These are phyloP conservation scores for Trichosurus vulpecula DNA, from an alignment of 2,797 vertebrate genomes.

Conservation along the genomic window DNA sequence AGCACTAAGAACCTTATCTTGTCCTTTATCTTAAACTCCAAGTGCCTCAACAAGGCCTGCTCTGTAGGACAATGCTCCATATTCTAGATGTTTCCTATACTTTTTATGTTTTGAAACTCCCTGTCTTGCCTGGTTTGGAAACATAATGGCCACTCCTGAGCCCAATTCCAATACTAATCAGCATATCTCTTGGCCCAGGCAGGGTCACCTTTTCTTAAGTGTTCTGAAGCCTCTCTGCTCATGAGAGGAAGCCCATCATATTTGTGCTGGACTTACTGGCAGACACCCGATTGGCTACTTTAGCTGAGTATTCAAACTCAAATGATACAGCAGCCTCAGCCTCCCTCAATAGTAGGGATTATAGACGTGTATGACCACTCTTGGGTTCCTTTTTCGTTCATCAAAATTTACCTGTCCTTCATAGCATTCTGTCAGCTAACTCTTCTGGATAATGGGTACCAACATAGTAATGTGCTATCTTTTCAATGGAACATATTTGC, in stretches of 20 bases:
- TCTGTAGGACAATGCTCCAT: background rate
- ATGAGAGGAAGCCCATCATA: background rate
- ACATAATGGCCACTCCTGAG: background rate
- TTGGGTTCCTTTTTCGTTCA: background rate
- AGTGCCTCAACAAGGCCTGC: background rate
- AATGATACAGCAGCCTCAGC: background rate
- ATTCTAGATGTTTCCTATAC: background rate
- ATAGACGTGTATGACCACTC: background rate
- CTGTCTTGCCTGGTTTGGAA: background rate
- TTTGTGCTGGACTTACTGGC: background rate
- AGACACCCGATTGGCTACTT: background rate
- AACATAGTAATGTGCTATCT: background rate
- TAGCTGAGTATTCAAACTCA: background rate
- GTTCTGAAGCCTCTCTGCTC: background rate
- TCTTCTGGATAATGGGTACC: background rate
- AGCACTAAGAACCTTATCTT: background rate
- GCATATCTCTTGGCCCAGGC: background rate
- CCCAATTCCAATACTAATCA: background rate
- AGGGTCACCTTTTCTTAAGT: background rate
- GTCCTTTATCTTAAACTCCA: background rate
- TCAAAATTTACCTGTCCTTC: background rate
- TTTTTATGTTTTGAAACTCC: background rate
- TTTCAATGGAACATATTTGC: background rate
- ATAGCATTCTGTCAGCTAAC: background rate
- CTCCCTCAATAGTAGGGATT: background rate